phyloP scores from a whole-genome alignment of 2,797 vertebrate genomes.

The Xiphorhynchus erythropygius region DNA sequence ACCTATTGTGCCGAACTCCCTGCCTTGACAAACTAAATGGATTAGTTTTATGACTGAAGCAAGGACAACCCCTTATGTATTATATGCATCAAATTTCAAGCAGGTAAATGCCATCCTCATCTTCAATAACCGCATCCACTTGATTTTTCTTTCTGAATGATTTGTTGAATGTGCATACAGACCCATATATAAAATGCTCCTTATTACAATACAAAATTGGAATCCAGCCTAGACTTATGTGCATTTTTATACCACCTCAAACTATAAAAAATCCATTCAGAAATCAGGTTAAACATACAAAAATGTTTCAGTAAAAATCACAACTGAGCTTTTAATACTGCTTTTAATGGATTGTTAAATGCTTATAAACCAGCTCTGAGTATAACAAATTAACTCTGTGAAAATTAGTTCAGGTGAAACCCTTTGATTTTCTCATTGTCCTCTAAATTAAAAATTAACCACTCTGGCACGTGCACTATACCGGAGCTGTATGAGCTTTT shows the following conservation, averaged over 20 bases:
- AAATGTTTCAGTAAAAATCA: slow-evolving; percentile 20
- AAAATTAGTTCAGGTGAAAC: slow-evolving; percentile 79
- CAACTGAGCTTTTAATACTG: slow-evolving; percentile 9
- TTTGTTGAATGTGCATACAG: slow-evolving; percentile 52
- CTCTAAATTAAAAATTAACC: slow-evolving; percentile 81
- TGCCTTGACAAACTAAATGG: slow-evolving; percentile 45
- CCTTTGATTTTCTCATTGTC: slow-evolving; percentile 73
- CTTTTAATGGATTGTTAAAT: slow-evolving; percentile 57
- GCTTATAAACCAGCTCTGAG: slow-evolving; percentile 70
- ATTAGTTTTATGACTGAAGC: slow-evolving; percentile 56
- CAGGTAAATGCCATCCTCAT: slow-evolving; percentile 56
- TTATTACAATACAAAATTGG: slow-evolving; percentile 57
- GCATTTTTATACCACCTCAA: slow-evolving; percentile 51
- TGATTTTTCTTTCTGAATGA: slow-evolving; percentile 60
- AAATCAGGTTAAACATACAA: slow-evolving; percentile 55
- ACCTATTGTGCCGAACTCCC: neutral
- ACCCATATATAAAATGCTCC: slow-evolving; percentile 52
- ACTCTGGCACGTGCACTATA: slow-evolving; percentile 57
- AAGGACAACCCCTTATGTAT: slow-evolving; percentile 59
- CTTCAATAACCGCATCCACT: slow-evolving; percentile 64
- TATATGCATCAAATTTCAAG: slow-evolving; percentile 62
- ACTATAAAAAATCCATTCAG: slow-evolving; percentile 52
- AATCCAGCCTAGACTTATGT: slow-evolving; percentile 43
- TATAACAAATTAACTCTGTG: slow-evolving; percentile 74
- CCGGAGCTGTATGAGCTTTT: slow-evolving; percentile 63